phyloP scores from a whole-genome alignment of 2,113 vertebrate genomes.

The Andinoacara biseriatus region DNA sequence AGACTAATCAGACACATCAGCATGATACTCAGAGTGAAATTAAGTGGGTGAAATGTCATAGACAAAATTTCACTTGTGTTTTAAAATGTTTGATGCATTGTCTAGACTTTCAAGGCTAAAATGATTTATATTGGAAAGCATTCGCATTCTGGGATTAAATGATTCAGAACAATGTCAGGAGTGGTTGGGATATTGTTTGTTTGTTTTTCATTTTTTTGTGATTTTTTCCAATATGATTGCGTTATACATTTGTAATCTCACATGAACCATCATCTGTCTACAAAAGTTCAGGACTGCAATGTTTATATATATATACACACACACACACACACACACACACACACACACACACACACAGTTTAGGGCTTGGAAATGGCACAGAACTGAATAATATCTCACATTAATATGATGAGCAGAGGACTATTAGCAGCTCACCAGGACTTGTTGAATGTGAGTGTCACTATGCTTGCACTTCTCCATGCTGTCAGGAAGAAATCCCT shows the following conservation, averaged over 20 bases:
- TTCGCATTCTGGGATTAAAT: neutral
- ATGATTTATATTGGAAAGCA: neutral
- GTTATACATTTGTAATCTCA: no score
- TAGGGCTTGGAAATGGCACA: neutral
- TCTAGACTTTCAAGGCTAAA: neutral
- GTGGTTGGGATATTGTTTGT: no score
- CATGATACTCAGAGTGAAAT: neutral
- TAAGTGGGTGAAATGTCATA: neutral
- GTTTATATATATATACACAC: no score
- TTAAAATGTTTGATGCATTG: neutral
- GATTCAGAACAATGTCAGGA: neutral
- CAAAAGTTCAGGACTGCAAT: no score
- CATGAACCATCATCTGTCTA: no score
- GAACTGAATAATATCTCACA: neutral
- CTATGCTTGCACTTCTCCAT: neutral
- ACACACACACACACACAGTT: neutral
- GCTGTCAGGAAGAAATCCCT: neutral
- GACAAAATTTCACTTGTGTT: slow-evolving; percentile 6
- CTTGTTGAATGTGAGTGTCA: slow-evolving; percentile 17
- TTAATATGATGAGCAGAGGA: neutral
- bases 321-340: no score
- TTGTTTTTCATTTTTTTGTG: no score
- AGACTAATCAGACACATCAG: neutral
- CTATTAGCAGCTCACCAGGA: slow-evolving; percentile 8
- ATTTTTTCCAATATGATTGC: no score